Evolutionary conservation across 2,113 vertebrate genomes (phyloP).

Genomic region (Antechinus flavipes): DNA sequence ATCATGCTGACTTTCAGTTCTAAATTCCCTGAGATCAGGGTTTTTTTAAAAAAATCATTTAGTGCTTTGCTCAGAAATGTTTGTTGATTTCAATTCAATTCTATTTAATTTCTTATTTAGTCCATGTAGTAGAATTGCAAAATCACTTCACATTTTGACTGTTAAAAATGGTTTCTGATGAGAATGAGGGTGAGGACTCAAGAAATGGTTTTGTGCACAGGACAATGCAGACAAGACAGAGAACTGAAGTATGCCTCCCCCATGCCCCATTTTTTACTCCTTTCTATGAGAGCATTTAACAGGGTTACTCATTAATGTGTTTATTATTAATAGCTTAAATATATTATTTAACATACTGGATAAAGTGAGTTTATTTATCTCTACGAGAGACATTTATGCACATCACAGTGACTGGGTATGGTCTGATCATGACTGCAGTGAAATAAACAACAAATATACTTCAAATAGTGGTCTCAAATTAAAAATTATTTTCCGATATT

Average conservation of each 20-base stretch:
- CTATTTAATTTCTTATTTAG: neutral
- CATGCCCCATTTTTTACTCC: neutral
- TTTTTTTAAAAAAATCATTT: neutral
- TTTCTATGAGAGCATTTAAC: neutral
- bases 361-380: neutral
- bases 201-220: neutral
- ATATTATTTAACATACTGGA: neutral
- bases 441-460: neutral
- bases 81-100: neutral
- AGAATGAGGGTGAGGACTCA: neutral
- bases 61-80: neutral
- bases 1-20: neutral
- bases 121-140: neutral
- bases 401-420: neutral
- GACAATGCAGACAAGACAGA: neutral
- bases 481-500: neutral
- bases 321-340: neutral
- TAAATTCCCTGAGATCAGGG: neutral
- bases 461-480: neutral
- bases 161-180: neutral
- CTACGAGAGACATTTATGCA: neutral
- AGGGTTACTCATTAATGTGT: neutral
- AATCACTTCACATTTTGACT: neutral
- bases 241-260: no score
- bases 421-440: neutral